Evolutionary conservation across 2,113 vertebrate species (phyloP).

Genomic region (Engystomops pustulosus): DNA sequence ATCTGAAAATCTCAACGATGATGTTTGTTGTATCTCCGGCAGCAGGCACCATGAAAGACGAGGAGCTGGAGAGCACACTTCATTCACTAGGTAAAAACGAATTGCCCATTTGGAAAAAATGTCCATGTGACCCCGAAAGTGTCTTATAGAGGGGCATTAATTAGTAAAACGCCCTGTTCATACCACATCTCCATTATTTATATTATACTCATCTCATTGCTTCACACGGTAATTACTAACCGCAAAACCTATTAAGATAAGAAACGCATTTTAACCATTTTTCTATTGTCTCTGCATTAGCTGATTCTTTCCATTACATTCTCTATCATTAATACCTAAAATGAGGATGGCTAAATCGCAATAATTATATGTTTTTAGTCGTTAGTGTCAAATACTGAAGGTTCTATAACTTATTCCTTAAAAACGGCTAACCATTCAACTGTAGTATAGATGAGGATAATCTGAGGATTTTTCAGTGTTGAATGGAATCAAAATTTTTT

Average conservation of each 20-base stretch:
- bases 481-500: too few species aligned
- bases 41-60: background rate
- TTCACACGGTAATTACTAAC: constrained; percentile 7
- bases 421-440: too few species aligned
- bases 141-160: constrained; percentile 2
- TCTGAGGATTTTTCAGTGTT: too few species aligned
- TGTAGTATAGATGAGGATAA: too few species aligned
- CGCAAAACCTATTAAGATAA: constrained; percentile 33
- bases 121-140: constrained; percentile 3
- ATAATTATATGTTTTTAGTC: background rate
- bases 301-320: background rate
- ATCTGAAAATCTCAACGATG: background rate
- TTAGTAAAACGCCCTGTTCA: constrained; percentile 24
- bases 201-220: constrained; percentile 21
- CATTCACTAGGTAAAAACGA: constrained; percentile 15
- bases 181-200: constrained; percentile 1
- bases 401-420: background rate
- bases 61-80: background rate
- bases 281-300: constrained; percentile 8
- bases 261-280: background rate
- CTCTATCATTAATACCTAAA: constrained; percentile 42
- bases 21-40: background rate
- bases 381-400: constrained; percentile 16
- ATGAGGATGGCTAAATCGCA: background rate
- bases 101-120: constrained; percentile 31